phyloP scores from a whole-genome alignment of 2,888 invertebrate genomes.

The Harpalus rubripes region DNA sequence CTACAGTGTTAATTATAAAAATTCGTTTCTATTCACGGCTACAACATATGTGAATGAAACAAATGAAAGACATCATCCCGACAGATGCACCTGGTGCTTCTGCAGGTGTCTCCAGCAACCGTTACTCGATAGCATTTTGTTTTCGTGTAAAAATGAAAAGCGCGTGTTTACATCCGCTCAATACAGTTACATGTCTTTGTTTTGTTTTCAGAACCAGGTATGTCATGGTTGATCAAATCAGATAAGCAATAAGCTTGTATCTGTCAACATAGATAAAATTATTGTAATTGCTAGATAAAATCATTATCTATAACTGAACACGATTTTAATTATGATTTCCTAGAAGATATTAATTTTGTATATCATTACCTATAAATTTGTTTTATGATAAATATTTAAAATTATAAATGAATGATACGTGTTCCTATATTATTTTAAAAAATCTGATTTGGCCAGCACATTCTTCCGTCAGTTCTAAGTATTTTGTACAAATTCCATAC shows the following conservation, averaged over 20 bases:
- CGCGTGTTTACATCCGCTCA: conserved; percentile 36
- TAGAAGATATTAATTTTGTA: background rate
- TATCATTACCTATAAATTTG: background rate
- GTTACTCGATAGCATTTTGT: conserved; percentile 38
- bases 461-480: too few relatives aligned
- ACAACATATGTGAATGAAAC: background rate
- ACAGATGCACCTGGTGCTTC: conserved; percentile 28
- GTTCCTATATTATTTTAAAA: too few relatives aligned
- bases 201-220: background rate
- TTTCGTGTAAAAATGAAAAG: conserved; percentile 43
- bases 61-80: background rate
- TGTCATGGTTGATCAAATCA: conserved; percentile 28
- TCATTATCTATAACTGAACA: background rate
- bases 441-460: too few relatives aligned
- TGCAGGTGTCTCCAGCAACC: conserved; percentile 31
- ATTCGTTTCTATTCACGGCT: background rate
- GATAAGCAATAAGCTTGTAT: conserved; percentile 30
- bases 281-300: background rate
- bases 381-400: background rate
- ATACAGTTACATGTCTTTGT: conserved; percentile 21
- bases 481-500: too few relatives aligned
- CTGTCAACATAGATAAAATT: conserved; percentile 24
- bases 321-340: background rate
- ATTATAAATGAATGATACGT: too few relatives aligned
- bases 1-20: background rate